These are phyloP conservation scores for Uropsilus gracilis DNA, from an alignment of 2,113 vertebrate species.

Conservation along the genomic window DNA sequence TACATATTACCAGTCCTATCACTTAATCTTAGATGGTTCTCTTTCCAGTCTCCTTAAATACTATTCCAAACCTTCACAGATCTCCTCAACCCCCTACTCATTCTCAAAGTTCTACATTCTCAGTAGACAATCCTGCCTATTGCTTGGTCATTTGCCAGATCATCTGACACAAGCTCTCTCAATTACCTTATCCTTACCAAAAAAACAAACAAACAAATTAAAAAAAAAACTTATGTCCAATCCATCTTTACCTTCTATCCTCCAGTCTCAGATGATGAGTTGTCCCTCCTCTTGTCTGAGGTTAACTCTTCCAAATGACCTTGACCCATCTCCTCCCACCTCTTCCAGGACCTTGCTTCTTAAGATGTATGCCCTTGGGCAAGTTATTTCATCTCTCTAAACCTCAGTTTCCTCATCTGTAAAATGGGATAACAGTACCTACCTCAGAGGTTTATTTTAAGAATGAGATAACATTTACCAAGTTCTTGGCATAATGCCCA, in stretches of 20 bases:
- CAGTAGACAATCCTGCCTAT: not conserved
- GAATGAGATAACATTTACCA: conserved; percentile 52
- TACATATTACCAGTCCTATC: not conserved
- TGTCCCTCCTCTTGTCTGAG: conserved; percentile 58
- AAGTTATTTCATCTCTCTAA: conserved; percentile 71
- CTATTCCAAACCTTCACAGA: not conserved
- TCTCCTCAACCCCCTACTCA: not conserved
- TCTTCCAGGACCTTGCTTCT: conserved; percentile 60
- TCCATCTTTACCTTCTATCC: conserved; percentile 58
- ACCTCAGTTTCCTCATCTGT: conserved; percentile 66
- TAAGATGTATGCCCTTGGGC: conserved; percentile 48
- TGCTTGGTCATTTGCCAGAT: not conserved
- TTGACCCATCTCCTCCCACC: conserved; percentile 65
- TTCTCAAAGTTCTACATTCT: not conserved
- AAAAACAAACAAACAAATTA: not conserved
- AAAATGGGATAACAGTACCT: conserved; percentile 53
- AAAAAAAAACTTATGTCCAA: not conserved
- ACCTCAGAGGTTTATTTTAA: conserved; percentile 60
- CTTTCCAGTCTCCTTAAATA: not conserved
- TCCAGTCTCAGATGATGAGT: conserved; percentile 60
- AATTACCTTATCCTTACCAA: not conserved
- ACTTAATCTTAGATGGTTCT: not conserved
- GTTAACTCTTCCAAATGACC: conserved; percentile 67
- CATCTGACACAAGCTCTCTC: not conserved
- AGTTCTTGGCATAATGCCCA: conserved; percentile 45